Conservation (phyloP, 1,140 invertebrate genomes). For the Drosophila tani region DNA sequence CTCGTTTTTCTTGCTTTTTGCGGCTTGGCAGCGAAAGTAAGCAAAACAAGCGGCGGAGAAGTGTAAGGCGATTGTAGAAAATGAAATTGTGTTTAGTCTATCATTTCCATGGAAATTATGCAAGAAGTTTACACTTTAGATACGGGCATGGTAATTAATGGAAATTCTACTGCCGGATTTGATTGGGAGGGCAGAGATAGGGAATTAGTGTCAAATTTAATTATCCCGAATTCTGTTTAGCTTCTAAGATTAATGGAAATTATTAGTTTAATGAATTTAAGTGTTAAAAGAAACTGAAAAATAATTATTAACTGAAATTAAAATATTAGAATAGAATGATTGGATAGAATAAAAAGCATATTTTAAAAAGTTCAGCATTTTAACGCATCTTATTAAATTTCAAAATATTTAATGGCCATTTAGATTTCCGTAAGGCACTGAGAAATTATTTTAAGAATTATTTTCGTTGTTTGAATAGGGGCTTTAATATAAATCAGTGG, state of each 20-base stretch:
- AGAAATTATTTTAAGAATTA: no score
- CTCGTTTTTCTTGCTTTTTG: conserved; percentile 13
- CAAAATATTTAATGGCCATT: no score
- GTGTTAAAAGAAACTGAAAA: neutral
- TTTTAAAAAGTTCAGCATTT: no score
- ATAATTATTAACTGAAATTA: neutral
- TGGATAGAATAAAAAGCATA: no score
- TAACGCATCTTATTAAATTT: no score
- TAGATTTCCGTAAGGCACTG: no score
- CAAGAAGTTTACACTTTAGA: conserved; percentile 24
- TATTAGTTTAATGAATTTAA: neutral
- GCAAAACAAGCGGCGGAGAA: conserved; percentile 9
- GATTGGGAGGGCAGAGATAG: neutral
- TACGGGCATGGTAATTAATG: conserved; percentile 14
- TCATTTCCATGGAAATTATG: conserved; percentile 40
- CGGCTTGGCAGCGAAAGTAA: conserved; percentile 26
- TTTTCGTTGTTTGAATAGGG: no score
- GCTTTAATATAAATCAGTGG: no score
- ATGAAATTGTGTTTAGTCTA: conserved; percentile 29
- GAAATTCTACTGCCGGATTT: conserved; percentile 10
- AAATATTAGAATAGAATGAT: no score
- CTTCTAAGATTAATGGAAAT: conserved; percentile 9
- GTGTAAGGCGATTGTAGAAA: conserved; percentile 25
- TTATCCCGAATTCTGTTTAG: neutral
- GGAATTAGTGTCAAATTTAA: conserved; percentile 5